These are phyloP conservation scores for Anoplopoma fimbria DNA, from an alignment of 2,113 vertebrate genomes.

Conservation along the genomic window DNA sequence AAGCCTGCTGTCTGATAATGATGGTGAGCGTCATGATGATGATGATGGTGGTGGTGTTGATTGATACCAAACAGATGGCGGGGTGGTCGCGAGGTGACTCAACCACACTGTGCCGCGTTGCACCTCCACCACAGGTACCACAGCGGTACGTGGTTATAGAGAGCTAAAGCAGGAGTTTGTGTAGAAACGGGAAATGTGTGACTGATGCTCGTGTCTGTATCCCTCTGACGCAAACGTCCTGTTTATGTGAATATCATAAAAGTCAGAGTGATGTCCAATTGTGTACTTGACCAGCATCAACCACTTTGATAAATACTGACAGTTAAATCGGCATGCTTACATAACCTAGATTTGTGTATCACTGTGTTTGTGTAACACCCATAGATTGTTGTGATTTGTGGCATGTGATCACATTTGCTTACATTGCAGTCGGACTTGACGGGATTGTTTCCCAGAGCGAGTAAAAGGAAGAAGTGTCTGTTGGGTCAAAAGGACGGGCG, in stretches of 20 bases:
- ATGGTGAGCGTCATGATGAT: conserved; percentile 64
- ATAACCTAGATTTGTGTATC: conserved; percentile 42
- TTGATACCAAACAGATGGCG: conserved; percentile 71
- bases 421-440: conserved; percentile 24
- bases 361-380: conserved; percentile 51
- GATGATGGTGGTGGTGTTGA: conserved; percentile 57
- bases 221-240: background rate
- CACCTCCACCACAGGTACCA: conserved; percentile 23
- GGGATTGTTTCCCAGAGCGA: conserved; percentile 47
- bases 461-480: conserved; percentile 40
- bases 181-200: too few relatives aligned
- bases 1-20: conserved; percentile 62
- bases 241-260: background rate
- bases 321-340: conserved; percentile 50
- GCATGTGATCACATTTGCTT: conserved; percentile 62
- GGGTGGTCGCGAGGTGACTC: background rate
- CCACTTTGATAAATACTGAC: conserved; percentile 47
- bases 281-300: conserved; percentile 43
- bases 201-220: background rate
- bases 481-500: conserved; percentile 11
- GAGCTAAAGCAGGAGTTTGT: conserved; percentile 23
- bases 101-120: conserved; percentile 14
- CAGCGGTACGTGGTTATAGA: background rate
- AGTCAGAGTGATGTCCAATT: conserved; percentile 25
- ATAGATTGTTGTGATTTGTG: conserved; percentile 62